Evolutionary conservation across 2,113 vertebrate species (phyloP).

Genomic region (Promerops cafer): DNA sequence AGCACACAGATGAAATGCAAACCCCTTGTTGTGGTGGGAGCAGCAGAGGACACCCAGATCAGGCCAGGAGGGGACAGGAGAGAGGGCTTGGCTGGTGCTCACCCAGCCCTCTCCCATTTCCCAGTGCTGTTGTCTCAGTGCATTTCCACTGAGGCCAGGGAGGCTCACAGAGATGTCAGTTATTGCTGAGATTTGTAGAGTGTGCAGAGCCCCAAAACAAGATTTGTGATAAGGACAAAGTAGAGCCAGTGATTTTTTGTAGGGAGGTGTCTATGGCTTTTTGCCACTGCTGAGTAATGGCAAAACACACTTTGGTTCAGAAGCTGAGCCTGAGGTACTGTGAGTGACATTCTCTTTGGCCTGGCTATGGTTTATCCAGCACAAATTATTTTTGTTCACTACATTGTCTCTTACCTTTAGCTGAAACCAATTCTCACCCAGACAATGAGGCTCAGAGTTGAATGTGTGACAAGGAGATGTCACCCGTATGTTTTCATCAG

Average conservation of each 20-base stretch:
- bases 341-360: background rate
- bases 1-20: background rate
- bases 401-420: background rate
- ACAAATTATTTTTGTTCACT: background rate
- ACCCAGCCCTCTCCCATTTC: background rate
- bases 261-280: background rate
- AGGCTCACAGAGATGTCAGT: background rate
- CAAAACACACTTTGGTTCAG: background rate
- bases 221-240: background rate
- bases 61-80: background rate
- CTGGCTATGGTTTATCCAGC: background rate
- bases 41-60: background rate
- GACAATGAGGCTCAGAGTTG: fast-evolving
- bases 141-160: background rate
- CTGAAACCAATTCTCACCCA: background rate
- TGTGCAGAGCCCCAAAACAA: background rate
- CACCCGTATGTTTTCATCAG: background rate
- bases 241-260: background rate
- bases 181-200: background rate
- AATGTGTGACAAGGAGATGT: background rate
- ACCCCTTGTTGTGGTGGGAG: background rate
- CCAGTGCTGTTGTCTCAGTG: background rate
- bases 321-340: background rate
- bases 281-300: background rate
- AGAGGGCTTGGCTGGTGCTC: background rate